Percentiles rank a stretch among this genome's conserved stretches.
phyloP scores from a whole-genome alignment of 1,140 invertebrate species.

The Drosophila sturtevanti region DNA sequence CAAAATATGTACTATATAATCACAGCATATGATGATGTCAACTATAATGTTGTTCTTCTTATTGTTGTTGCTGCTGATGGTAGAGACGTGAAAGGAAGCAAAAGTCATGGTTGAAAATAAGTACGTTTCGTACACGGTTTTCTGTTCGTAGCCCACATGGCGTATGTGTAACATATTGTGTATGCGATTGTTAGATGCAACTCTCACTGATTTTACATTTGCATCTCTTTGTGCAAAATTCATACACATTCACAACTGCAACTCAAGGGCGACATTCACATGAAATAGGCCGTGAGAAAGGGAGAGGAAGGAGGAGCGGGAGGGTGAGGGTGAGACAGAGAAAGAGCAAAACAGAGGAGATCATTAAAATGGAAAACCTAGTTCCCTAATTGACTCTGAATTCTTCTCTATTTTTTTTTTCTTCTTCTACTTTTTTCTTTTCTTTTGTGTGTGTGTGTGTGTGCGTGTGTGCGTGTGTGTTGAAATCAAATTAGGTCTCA shows the following conservation, averaged over 20 bases:
- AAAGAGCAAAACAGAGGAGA: constrained; percentile 12
- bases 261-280: constrained; percentile 7
- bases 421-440: too few species aligned
- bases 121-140: constrained; percentile 3
- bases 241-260: not conserved
- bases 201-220: constrained; percentile 55
- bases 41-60: constrained; percentile 65
- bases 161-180: constrained; percentile 7
- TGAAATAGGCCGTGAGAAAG: constrained; percentile 3
- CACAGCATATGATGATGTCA: constrained; percentile 67
- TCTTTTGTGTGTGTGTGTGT: too few species aligned
- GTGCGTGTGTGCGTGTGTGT: too few species aligned
- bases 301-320: not conserved
- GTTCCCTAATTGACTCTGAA: constrained; percentile 26
- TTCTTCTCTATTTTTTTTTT: not conserved
- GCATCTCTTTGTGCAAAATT: constrained; percentile 53
- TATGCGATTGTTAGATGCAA: constrained; percentile 7
- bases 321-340: too few species aligned
- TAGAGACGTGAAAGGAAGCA: constrained; percentile 1
- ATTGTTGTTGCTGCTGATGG: too few species aligned
- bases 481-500: constrained; percentile 34
- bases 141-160: constrained; percentile 10
- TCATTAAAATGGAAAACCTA: constrained; percentile 39
- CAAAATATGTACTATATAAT: constrained; percentile 75
- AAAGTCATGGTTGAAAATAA: constrained; percentile 1